Percentiles rank a stretch among this genome's conserved stretches.
Evolutionary conservation across 2,113 vertebrate genomes (phyloP).

Genomic region (Fulica atra): DNA sequence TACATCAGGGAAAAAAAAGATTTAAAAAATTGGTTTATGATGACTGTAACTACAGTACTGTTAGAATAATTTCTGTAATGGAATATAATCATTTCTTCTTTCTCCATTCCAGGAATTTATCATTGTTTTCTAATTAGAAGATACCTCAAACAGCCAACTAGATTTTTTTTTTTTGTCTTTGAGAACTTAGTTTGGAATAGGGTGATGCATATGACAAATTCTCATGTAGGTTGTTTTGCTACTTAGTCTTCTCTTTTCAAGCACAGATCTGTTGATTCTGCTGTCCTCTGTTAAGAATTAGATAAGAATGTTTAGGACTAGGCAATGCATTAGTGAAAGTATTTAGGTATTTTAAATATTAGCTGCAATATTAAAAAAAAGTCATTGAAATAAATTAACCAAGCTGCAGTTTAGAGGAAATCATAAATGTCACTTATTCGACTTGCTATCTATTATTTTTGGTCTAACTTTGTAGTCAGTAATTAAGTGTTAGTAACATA

Average conservation of each 20-base stretch:
- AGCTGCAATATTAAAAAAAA: background rate
- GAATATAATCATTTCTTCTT: background rate
- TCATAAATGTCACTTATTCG: background rate
- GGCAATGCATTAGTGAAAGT: background rate
- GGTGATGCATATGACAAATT: background rate
- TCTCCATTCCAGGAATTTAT: background rate
- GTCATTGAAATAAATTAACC: background rate
- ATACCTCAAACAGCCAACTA: background rate
- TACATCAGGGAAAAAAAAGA: background rate
- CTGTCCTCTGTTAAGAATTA: background rate
- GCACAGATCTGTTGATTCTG: background rate
- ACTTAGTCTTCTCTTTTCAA: background rate
- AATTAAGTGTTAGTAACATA: background rate
- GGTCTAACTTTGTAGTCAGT: background rate
- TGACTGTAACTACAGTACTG: background rate
- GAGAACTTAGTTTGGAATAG: background rate
- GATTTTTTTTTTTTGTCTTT: background rate
- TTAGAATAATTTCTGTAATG: background rate
- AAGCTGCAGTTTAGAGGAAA: background rate
- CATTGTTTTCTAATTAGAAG: background rate
- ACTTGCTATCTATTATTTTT: background rate
- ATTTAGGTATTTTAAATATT: background rate
- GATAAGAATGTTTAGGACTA: background rate
- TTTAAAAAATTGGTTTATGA: background rate
- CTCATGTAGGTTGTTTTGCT: background rate